Evolutionary conservation across 2,797 vertebrate species (phyloP).

Genomic region (Urocyon cinereoargenteus): DNA sequence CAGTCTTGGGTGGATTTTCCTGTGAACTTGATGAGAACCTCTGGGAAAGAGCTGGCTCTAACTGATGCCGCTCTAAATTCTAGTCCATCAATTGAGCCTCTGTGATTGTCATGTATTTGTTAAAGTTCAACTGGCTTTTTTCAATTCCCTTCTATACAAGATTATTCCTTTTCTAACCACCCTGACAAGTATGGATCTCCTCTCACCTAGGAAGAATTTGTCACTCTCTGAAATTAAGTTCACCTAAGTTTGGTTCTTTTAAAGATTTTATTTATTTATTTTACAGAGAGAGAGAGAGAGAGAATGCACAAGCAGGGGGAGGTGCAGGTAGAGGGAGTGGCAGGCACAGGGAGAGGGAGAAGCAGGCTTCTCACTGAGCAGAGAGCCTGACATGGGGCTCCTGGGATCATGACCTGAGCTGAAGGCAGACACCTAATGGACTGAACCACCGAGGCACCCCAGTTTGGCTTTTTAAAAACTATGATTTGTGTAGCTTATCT

Average conservation of each 20-base stretch:
- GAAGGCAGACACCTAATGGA: too few species aligned
- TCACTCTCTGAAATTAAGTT: background rate
- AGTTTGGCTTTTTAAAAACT: background rate
- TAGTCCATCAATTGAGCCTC: background rate
- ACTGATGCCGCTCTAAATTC: background rate
- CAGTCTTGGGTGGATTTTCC: background rate
- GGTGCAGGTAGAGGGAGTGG: too few species aligned
- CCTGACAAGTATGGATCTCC: background rate
- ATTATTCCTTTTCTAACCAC: background rate
- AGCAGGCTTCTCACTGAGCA: too few species aligned
- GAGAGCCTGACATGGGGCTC: too few species aligned
- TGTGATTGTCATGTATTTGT: background rate
- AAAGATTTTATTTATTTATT: background rate
- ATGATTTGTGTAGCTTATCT: background rate
- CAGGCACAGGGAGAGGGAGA: too few species aligned
- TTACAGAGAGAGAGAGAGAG: too few species aligned
- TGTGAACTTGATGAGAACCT: background rate
- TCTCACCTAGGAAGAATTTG: background rate
- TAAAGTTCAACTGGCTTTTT: background rate
- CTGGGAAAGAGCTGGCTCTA: background rate
- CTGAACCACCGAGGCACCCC: too few species aligned
- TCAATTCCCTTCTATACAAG: background rate
- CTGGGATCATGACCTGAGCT: too few species aligned
- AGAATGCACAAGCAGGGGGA: too few species aligned
- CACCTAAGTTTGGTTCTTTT: background rate